Percentiles rank a stretch among this genome's conserved stretches.
phyloP scores from a whole-genome alignment of 2,797 vertebrate species.

The Distichodus sexfasciatus region DNA sequence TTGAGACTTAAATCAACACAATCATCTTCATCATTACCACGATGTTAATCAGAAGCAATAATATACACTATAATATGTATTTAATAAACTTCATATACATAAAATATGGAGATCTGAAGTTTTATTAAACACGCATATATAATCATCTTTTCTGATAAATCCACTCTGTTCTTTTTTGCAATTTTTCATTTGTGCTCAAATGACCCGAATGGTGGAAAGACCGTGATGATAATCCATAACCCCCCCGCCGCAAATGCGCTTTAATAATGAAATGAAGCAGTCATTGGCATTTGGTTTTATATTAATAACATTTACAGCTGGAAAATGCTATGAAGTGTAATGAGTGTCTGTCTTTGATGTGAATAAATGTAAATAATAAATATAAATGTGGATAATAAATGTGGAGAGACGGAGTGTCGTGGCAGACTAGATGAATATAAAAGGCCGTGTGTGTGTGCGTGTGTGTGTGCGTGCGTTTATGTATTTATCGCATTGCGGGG shows the following conservation, averaged over 20 bases:
- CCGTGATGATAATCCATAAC: conserved; percentile 24
- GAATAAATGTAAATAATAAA: background rate
- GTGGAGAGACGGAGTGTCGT: background rate
- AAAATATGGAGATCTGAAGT: too few species aligned
- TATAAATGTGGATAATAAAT: too few species aligned
- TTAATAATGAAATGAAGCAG: conserved; percentile 24
- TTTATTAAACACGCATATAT: too few species aligned
- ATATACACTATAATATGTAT: too few species aligned
- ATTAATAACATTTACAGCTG: conserved; percentile 33
- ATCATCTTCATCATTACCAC: too few species aligned
- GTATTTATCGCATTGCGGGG: background rate
- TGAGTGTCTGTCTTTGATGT: conserved; percentile 38
- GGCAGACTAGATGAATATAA: conserved; percentile 4
- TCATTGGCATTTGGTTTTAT: conserved; percentile 35
- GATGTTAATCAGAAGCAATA: too few species aligned
- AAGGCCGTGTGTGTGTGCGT: background rate
- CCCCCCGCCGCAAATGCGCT: conserved; percentile 10
- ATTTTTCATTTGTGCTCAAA: conserved; percentile 29
- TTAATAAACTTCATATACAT: too few species aligned
- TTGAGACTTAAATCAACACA: too few species aligned
- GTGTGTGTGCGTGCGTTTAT: background rate
- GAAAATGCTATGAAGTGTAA: conserved; percentile 16
- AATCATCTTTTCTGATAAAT: too few species aligned
- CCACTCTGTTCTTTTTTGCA: too few species aligned
- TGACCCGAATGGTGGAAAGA: conserved; percentile 47